Evolutionary conservation across 1,140 invertebrate species (phyloP), one percentile per base, ranked within the genome.

Genomic region (Helicorthomorpha holstii): DNA sequence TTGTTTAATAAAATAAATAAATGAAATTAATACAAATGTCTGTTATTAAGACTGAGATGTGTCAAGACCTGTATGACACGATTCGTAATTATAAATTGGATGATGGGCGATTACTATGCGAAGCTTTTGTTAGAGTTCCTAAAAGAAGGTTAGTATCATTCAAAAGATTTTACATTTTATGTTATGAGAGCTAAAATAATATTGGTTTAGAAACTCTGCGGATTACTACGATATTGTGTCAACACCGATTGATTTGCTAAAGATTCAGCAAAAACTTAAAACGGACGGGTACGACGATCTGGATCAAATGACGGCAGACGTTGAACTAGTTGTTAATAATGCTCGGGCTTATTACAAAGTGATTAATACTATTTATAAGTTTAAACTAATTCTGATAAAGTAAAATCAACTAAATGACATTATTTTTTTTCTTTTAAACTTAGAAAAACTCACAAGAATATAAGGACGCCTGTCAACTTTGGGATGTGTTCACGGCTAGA

Each of bases 231-330:
- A 73, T 51, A 61, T 67, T 48, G 89, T 97, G 10, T 75, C 79
- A 7, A 85, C 88, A 66, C 91, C 92, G 14, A 96, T 96, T 62
- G 92, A 96, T 68, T 71, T 97, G 54, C 66, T 94, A 23, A 84
- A 88, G 70, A 87, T 94, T 23, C 91, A 95, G 67, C 91, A 96
- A 62, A 96, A 95, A 69, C 66, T 97, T 16, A 94, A 92, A 75
- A 93, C 86, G 14, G 92, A 96, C 59, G 87, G 89, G 55, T 93
- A 93, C 69, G 79, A 85, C 57, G 85, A 90, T 64, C 75, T 93
- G 57, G 85, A 90, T 38, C 86, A 93, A 61, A 73, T 95, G 54
- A 78, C 84, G 54, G 71, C 74, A 34, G 90, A 95, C 69, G 79
- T 94, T 61, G 85, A 90, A 63, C 67, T 92, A 29, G 73, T 95